A percentile compares a stretch with the other conserved stretches of the same genome.
These are phyloP conservation scores for Mastomys coucha DNA, from an alignment of 2,113 vertebrate species.

Conservation along the genomic window DNA sequence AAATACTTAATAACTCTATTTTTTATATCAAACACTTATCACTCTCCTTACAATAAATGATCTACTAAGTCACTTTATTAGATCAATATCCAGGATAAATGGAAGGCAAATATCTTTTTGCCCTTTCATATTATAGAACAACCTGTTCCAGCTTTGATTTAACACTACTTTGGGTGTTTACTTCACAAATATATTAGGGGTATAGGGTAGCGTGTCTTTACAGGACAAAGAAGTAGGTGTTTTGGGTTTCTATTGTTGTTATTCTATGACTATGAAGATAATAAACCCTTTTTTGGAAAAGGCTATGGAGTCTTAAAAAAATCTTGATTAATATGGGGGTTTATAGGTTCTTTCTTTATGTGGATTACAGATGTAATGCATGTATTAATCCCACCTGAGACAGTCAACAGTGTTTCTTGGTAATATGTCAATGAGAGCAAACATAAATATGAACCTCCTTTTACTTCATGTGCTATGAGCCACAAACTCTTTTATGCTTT, in stretches of 20 bases:
- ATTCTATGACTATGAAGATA: not conserved
- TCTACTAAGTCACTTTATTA: not conserved
- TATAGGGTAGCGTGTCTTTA: not conserved
- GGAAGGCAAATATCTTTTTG: not conserved
- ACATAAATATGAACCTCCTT: not conserved
- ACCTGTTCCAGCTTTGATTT: not conserved
- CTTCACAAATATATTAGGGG: not conserved
- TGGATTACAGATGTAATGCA: not conserved
- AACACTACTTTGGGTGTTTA: not conserved
- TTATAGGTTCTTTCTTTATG: not conserved
- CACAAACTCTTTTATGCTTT: not conserved
- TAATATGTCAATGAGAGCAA: not conserved
- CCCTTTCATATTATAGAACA: not conserved
- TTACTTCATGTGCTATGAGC: not conserved
- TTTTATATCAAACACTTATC: not conserved
- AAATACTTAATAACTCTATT: not conserved
- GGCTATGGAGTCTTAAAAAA: not conserved
- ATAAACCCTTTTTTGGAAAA: not conserved
- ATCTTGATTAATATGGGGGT: not conserved
- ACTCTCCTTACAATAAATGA: not conserved
- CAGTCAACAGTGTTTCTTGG: not conserved
- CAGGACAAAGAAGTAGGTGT: not conserved
- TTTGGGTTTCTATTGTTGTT: not conserved
- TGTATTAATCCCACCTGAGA: no score
- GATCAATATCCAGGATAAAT: not conserved